Evolutionary conservation across 2,797 vertebrate genomes (phyloP).

Genomic region (Atherinosoma microstoma): DNA sequence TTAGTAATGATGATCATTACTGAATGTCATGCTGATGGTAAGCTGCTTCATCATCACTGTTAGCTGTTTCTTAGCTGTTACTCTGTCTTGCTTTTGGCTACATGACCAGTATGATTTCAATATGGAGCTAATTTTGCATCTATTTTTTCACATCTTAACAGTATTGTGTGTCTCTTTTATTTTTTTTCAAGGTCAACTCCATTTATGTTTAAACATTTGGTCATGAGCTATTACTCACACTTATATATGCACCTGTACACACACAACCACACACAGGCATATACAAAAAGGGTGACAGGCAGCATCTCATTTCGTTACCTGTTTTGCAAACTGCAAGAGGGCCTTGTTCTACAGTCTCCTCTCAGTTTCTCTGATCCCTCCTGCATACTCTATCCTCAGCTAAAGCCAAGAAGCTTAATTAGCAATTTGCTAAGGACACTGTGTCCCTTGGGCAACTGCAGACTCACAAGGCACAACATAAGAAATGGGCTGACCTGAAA

Average conservation of each 20-base stretch:
- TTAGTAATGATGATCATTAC: background rate
- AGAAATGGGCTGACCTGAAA: conserved; percentile 64
- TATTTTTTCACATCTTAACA: background rate
- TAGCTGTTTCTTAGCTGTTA: background rate
- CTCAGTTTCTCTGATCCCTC: conserved; percentile 13
- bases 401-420: conserved; percentile 62
- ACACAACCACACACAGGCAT: background rate
- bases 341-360: conserved; percentile 33
- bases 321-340: conserved; percentile 22
- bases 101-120: background rate
- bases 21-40: background rate
- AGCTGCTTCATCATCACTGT: conserved; percentile 2
- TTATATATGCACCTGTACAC: background rate
- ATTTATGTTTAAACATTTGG: background rate
- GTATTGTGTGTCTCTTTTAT: background rate
- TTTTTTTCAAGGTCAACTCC: background rate
- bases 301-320: conserved; percentile 44
- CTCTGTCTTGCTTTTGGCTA: background rate
- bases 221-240: background rate
- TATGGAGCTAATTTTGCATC: background rate
- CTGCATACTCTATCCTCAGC: conserved; percentile 28
- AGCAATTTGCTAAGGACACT: conserved; percentile 70
- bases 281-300: background rate
- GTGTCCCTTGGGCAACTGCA: conserved; percentile 46
- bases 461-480: conserved; percentile 63